These are phyloP conservation scores for Phocoena phocoena DNA, from an alignment of 2,113 vertebrate species.

Conservation along the genomic window DNA sequence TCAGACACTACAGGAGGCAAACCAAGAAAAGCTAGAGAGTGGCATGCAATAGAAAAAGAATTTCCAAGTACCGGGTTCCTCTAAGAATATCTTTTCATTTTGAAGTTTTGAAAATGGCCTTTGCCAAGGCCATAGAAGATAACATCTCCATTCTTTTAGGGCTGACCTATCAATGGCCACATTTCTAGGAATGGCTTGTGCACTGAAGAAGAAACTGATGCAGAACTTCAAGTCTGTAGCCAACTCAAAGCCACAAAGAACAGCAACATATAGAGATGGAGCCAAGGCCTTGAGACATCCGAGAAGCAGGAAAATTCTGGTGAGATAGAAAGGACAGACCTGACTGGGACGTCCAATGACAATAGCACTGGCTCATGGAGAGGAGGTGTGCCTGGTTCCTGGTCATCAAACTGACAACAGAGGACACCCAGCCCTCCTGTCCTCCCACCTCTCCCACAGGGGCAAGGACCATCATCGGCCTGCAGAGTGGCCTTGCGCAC, in stretches of 20 bases:
- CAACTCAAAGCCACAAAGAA: neutral
- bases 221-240: neutral
- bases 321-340: neutral
- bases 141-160: neutral
- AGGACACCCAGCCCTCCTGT: neutral
- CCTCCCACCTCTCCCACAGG: neutral
- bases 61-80: slow-evolving; percentile 16
- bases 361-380: neutral
- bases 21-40: neutral
- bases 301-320: neutral
- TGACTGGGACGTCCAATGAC: neutral
- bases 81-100: neutral
- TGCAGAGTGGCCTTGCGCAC: neutral
- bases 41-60: neutral
- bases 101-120: neutral
- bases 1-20: slow-evolving; percentile 3
- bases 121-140: neutral
- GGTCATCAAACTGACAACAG: neutral
- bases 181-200: neutral
- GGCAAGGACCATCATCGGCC: too few relatives aligned
- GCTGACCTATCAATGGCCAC: neutral
- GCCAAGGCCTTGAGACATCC: neutral
- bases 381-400: neutral
- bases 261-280: neutral
- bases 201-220: neutral